Evolutionary conservation across 2,113 vertebrate species (phyloP).

Genomic region (Nibea albiflora): DNA sequence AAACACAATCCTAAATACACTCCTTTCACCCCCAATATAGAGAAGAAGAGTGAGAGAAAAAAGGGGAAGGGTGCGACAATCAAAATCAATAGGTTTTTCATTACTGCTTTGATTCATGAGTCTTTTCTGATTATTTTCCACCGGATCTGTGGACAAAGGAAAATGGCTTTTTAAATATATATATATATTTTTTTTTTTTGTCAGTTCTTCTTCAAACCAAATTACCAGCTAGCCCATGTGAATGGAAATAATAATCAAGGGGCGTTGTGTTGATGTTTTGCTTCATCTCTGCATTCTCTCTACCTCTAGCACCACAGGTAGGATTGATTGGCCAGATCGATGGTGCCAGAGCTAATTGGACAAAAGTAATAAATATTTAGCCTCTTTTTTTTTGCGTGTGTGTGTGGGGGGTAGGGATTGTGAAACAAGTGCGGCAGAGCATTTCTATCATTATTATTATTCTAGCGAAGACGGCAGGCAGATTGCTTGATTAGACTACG

Average conservation of each 20-base stretch:
- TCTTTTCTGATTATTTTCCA: slow-evolving; percentile 60
- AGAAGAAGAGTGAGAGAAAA: slow-evolving; percentile 15
- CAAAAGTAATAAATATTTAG: slow-evolving; percentile 75
- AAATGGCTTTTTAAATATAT: background rate
- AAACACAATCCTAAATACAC: slow-evolving; percentile 43
- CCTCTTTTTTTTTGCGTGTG: slow-evolving; percentile 6
- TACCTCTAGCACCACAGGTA: slow-evolving; percentile 49
- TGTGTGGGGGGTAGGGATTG: background rate
- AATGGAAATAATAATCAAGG: slow-evolving; percentile 65
- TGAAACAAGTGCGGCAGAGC: slow-evolving; percentile 21
- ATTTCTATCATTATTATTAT: slow-evolving; percentile 59
- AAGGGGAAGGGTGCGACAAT: slow-evolving; percentile 26
- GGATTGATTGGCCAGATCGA: slow-evolving; percentile 69
- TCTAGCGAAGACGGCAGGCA: slow-evolving; percentile 25
- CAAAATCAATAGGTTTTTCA: slow-evolving; percentile 74
- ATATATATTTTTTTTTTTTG: slow-evolving; percentile 40
- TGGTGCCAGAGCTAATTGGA: slow-evolving; percentile 73
- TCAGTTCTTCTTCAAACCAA: slow-evolving; percentile 51
- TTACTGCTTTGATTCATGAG: slow-evolving; percentile 61
- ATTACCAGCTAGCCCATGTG: slow-evolving; percentile 43
- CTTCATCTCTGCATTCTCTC: slow-evolving; percentile 59
- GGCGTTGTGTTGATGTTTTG: slow-evolving; percentile 41
- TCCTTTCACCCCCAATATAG: background rate
- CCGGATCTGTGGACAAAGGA: slow-evolving; percentile 47
- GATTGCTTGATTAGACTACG: slow-evolving; percentile 67